These are phyloP conservation scores for Folsomia candida DNA, from an alignment of 2,888 invertebrate genomes.

Conservation along the genomic window DNA sequence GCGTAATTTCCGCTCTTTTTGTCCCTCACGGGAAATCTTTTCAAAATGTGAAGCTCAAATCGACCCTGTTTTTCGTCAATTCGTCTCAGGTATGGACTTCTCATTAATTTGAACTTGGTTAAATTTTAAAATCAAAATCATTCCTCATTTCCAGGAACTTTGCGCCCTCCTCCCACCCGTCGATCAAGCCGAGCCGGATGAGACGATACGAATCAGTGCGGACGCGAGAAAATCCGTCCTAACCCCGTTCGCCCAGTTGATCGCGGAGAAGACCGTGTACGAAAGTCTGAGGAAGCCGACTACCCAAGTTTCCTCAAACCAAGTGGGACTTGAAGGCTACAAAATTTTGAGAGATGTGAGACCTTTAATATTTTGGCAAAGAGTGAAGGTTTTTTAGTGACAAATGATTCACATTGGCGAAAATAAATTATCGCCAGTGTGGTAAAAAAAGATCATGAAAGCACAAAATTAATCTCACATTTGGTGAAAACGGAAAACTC, in stretches of 20 bases:
- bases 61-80: slow-evolving; percentile 40
- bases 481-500: too few species aligned
- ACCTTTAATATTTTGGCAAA: background rate
- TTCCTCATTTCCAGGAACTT: slow-evolving; percentile 33
- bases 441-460: too few species aligned
- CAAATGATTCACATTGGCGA: too few species aligned
- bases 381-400: too few species aligned
- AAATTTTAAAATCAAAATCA: background rate
- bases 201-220: slow-evolving; percentile 6
- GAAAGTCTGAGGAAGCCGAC: background rate
- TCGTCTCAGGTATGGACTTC: slow-evolving; percentile 34
- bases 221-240: slow-evolving; percentile 13
- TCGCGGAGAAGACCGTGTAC: slow-evolving; percentile 36
- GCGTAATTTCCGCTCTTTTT: slow-evolving; percentile 37
- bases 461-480: too few species aligned
- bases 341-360: slow-evolving; percentile 37
- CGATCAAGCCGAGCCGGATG: slow-evolving; percentile 14
- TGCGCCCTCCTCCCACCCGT: slow-evolving; percentile 29
- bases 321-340: background rate
- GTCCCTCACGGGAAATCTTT: slow-evolving; percentile 20
- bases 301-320: background rate
- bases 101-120: too few species aligned
- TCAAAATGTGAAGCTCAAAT: slow-evolving; percentile 26
- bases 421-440: too few species aligned
- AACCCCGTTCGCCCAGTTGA: slow-evolving; percentile 39